Conservation (phyloP, 2,888 invertebrate species). For the Drosophila mayaguana region DNA sequence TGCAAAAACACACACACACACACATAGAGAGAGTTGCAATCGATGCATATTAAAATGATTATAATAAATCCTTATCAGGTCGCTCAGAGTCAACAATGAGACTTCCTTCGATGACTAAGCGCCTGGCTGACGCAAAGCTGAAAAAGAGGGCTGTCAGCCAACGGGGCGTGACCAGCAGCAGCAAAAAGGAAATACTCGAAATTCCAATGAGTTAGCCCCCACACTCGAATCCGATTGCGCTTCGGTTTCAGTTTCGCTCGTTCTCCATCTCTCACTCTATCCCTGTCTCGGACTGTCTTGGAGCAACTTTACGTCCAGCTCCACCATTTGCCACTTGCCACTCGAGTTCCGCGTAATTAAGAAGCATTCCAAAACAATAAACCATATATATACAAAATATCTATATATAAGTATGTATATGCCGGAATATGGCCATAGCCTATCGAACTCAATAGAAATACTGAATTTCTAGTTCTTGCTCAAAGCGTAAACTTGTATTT, state of each 20-base stretch:
- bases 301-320: constrained; percentile 12
- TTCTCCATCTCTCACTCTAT: not conserved
- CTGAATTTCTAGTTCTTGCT: constrained; percentile 33
- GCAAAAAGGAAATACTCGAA: constrained; percentile 65
- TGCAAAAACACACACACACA: not conserved
- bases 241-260: constrained; percentile 24
- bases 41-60: constrained; percentile 36
- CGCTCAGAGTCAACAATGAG: constrained; percentile 33
- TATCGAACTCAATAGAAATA: constrained; percentile 67
- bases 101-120: constrained; percentile 55
- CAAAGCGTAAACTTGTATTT: constrained; percentile 53
- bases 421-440: constrained; percentile 49
- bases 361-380: constrained; percentile 78
- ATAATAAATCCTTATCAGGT: constrained; percentile 66
- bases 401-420: not conserved
- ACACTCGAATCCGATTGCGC: constrained; percentile 39
- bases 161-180: constrained; percentile 23
- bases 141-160: not conserved
- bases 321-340: constrained; percentile 65
- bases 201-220: constrained; percentile 62
- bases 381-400: constrained; percentile 40
- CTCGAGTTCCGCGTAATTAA: constrained; percentile 79
- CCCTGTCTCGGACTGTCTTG: not conserved
- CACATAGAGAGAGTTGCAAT: constrained; percentile 15
- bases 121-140: constrained; percentile 14